Evolutionary conservation across 1,140 invertebrate species (phyloP).

Genomic region (Neodiprion fabricii): DNA sequence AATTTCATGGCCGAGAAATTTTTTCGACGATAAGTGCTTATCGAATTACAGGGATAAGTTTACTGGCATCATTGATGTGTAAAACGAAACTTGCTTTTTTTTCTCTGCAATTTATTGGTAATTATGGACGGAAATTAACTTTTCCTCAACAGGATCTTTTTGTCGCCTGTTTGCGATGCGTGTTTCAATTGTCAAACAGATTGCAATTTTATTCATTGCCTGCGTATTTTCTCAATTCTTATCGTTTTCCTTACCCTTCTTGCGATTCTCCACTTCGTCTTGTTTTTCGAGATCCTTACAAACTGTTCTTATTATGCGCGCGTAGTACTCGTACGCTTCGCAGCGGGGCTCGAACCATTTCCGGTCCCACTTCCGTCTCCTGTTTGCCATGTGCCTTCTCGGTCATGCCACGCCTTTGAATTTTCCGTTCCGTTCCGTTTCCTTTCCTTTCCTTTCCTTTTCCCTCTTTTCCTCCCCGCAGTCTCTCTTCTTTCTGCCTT

Average conservation of each 20-base stretch:
- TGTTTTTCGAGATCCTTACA: background rate
- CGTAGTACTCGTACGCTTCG: background rate
- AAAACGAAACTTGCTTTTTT: background rate
- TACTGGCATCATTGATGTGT: no score
- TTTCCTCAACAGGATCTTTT: background rate
- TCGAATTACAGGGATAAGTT: no score
- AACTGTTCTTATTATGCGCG: background rate
- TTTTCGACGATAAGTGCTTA: no score
- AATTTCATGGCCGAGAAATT: no score
- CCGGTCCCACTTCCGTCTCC: slow-evolving; percentile 9
- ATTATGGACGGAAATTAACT: background rate
- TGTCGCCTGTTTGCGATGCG: background rate
- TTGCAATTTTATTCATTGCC: no score
- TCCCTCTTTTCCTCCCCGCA: background rate
- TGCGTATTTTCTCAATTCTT: background rate
- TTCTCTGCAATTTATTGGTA: no score
- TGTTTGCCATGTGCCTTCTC: slow-evolving; percentile 15
- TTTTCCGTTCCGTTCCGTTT: background rate
- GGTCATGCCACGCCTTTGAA: background rate
- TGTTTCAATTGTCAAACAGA: background rate
- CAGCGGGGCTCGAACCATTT: background rate
- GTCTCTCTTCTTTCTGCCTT: background rate
- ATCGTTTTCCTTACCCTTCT: background rate
- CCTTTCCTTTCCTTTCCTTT: background rate
- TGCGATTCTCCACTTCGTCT: background rate